These are phyloP conservation scores for Colius striatus DNA, from an alignment of 2,113 vertebrate genomes.

Conservation along the genomic window DNA sequence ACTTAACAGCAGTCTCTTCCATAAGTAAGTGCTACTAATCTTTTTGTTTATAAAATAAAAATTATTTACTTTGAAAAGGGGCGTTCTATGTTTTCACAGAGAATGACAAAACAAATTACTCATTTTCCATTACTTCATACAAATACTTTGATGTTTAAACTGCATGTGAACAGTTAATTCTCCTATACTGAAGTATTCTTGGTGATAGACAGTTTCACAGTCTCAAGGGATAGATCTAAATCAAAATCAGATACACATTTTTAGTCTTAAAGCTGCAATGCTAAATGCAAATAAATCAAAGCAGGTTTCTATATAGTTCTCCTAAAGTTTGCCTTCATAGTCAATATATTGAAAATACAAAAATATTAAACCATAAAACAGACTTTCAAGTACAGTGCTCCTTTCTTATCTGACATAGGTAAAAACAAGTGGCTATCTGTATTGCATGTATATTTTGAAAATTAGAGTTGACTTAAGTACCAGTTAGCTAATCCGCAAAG, in stretches of 20 bases:
- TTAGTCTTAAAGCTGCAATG: slow-evolving; percentile 61
- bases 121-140: slow-evolving; percentile 71
- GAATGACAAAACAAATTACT: slow-evolving; percentile 72
- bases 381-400: slow-evolving; percentile 8
- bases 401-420: slow-evolving; percentile 9
- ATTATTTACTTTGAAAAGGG: slow-evolving; percentile 64
- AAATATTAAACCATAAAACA: slow-evolving; percentile 40
- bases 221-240: slow-evolving; percentile 62
- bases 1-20: slow-evolving; percentile 43
- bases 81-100: slow-evolving; percentile 37
- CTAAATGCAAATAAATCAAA: slow-evolving; percentile 69
- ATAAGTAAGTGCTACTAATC: slow-evolving; percentile 49
- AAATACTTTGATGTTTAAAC: slow-evolving; percentile 70
- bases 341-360: slow-evolving; percentile 40
- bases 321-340: slow-evolving; percentile 65
- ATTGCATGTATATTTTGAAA: slow-evolving; percentile 29
- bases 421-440: slow-evolving; percentile 31
- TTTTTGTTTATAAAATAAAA: slow-evolving; percentile 61
- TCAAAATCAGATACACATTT: slow-evolving; percentile 63
- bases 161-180: slow-evolving; percentile 74
- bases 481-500: slow-evolving; percentile 23
- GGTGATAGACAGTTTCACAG: slow-evolving; percentile 33
- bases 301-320: slow-evolving; percentile 37
- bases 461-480: slow-evolving; percentile 36
- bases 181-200: slow-evolving; percentile 56